Percentiles rank a stretch among this genome's conserved stretches.
phyloP scores from a whole-genome alignment of 1,140 invertebrate species.

The Nephila pilipes region DNA sequence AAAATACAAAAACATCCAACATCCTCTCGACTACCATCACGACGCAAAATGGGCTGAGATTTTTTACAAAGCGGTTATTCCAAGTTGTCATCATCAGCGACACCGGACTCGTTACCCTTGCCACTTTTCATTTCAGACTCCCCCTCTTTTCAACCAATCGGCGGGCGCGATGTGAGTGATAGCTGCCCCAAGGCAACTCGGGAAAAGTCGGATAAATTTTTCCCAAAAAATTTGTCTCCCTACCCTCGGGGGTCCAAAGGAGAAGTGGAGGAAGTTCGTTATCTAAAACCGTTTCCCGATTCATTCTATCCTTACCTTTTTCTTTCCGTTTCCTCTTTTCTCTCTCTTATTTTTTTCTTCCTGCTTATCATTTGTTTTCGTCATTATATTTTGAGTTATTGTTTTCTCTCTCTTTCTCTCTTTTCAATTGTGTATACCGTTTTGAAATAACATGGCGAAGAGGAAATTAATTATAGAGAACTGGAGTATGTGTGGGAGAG shows the following conservation, averaged over 20 bases:
- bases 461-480: background rate
- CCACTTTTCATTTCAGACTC: background rate
- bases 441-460: background rate
- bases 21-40: background rate
- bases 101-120: background rate
- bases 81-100: constrained; percentile 31
- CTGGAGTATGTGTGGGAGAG: background rate
- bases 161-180: background rate
- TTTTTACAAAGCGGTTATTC: constrained; percentile 15
- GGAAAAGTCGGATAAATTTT: constrained; percentile 61
- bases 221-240: constrained; percentile 1
- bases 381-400: background rate
- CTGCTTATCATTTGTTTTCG: too few species aligned
- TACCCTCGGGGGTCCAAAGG: background rate
- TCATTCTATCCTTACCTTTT: too few species aligned
- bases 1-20: background rate
- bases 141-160: background rate
- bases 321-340: background rate
- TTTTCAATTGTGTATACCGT: background rate
- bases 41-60: background rate
- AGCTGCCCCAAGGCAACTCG: constrained; percentile 30
- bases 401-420: background rate
- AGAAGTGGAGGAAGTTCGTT: constrained; percentile 30
- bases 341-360: too few species aligned
- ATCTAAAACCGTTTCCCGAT: constrained; percentile 21